Evolutionary conservation across 2,797 vertebrate species (phyloP).

Genomic region (Zalophus californianus): DNA sequence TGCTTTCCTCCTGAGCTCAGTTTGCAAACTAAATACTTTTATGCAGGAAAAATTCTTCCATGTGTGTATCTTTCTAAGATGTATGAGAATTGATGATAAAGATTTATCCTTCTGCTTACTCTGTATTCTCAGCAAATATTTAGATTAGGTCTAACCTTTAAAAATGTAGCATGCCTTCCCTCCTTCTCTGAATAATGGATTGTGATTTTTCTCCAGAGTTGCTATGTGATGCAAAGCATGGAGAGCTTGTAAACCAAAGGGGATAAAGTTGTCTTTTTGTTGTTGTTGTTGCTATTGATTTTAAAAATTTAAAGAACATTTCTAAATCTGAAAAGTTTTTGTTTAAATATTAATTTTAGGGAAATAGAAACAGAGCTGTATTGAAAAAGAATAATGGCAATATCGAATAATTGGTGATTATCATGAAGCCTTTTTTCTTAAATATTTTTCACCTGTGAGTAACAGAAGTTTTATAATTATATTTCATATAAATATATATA

Average conservation of each 20-base stretch:
- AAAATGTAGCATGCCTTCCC: neutral
- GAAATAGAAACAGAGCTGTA: neutral
- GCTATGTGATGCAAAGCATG: neutral
- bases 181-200: constrained; percentile 6
- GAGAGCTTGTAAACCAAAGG: neutral
- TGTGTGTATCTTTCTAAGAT: constrained; percentile 29
- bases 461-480: neutral
- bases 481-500: neutral
- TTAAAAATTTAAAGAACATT: constrained; percentile 19
- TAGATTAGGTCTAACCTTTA: constrained; percentile 35
- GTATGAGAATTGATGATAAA: constrained; percentile 26
- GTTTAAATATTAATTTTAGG: constrained; percentile 6
- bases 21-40: constrained; percentile 18
- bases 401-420: neutral
- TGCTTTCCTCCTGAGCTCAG: neutral
- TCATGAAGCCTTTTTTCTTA: neutral
- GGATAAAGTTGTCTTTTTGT: neutral
- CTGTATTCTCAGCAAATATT: constrained; percentile 53
- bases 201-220: neutral
- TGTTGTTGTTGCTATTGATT: neutral
- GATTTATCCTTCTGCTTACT: neutral
- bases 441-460: neutral
- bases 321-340: constrained; percentile 10
- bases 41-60: neutral
- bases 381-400: neutral